Conservation (phyloP, 2,113 vertebrate genomes). For the Balaeniceps rex region DNA sequence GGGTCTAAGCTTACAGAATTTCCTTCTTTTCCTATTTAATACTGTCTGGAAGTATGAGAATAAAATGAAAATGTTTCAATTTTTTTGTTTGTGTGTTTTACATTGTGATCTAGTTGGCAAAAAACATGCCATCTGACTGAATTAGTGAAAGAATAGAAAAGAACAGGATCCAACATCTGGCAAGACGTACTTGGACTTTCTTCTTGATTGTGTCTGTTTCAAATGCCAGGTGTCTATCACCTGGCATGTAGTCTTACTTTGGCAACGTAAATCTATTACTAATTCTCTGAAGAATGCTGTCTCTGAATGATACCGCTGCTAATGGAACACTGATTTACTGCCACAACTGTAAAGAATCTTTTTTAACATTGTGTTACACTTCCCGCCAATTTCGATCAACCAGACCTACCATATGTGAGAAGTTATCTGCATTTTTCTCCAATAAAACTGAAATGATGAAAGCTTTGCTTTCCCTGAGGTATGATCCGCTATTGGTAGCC, state of each 20-base stretch:
- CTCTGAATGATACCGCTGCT: slow-evolving; percentile 48
- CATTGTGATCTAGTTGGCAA: neutral
- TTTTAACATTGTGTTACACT: slow-evolving; percentile 61
- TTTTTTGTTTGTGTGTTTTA: neutral
- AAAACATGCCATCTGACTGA: neutral
- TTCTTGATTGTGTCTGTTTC: slow-evolving; percentile 31
- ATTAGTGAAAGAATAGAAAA: slow-evolving; percentile 24
- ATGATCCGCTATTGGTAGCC: slow-evolving; percentile 44
- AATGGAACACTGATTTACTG: slow-evolving; percentile 64
- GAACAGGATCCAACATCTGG: slow-evolving; percentile 48
- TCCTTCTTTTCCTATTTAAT: neutral
- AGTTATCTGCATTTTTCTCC: slow-evolving; percentile 68
- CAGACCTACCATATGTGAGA: slow-evolving; percentile 71
- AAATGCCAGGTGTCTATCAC: slow-evolving; percentile 66
- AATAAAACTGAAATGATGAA: slow-evolving; percentile 70
- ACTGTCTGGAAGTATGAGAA: neutral
- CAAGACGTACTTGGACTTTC: slow-evolving; percentile 23
- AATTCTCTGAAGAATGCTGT: slow-evolving; percentile 61
- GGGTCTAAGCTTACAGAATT: neutral
- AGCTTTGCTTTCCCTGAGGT: slow-evolving; percentile 61
- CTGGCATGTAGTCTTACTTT: slow-evolving; percentile 50
- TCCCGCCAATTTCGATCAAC: slow-evolving; percentile 67
- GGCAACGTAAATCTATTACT: slow-evolving; percentile 60
- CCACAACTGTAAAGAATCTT: slow-evolving; percentile 59
- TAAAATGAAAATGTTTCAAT: neutral